Base-by-base conservation (phyloP, 2,113 vertebrate genomes). In the Petroica traversi region DNA sequence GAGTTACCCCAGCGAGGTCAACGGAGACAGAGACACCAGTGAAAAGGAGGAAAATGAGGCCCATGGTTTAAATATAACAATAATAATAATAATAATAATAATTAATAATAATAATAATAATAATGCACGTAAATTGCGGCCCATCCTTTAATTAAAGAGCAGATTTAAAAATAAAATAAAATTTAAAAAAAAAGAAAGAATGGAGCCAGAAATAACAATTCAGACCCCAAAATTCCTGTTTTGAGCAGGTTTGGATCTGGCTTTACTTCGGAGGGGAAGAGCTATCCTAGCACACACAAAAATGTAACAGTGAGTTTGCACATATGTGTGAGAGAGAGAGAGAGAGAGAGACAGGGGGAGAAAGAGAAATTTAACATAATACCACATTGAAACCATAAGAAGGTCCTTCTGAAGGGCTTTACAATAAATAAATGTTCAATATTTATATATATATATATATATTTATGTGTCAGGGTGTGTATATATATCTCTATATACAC, bases 371-470 rank as follows among this genome's bases (percentile, higher is more conserved):
- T 93, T 91, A 95, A 95, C 91, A 74, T 79, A 95, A 97, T 97
- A 97, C 97, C 97, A 98, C 97, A 97, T 96, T 95, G 89, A 97
- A 97, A 98, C 97, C 97, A 89, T 95, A 92, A 86, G 85, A 97
- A 97, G 93, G 89, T 98, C 96, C 97, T 97, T 97, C 96, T 95
- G 94, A 95, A 97, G 97, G 92, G 95, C 89, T 96, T 97, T 97
- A 88, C 82, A 98, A 98, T 98, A 98, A 98, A 98, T 98, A 97
- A 96, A 91, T 88, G 96, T 95, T 98, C 95, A 95, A 96, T 97
- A 97, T 94, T 96, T 93, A 96, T 92, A 96, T 67, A 95, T 87
- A 74, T 83, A 73, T 76, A 49, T 74, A 94, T 92, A 90, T 91
- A 67, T 95, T 94, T 95, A 92, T 26, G 84, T 89, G 89, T 95